A percentile compares a stretch with the other conserved stretches of the same genome.
These are phyloP conservation scores for Bombus waltoni DNA, from an alignment of 1,140 invertebrate species.

Conservation along the genomic window DNA sequence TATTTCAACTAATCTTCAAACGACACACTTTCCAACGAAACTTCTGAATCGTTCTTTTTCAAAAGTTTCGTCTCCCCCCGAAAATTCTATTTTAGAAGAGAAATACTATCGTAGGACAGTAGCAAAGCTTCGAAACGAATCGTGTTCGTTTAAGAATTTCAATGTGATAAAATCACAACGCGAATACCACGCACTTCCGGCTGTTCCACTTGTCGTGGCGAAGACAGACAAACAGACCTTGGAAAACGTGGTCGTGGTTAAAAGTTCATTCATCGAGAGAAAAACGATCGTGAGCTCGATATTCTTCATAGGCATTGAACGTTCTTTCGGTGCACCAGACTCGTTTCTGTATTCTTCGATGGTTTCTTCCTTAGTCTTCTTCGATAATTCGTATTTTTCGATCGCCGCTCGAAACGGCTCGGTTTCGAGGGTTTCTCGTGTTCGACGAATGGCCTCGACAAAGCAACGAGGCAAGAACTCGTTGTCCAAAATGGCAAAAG, in stretches of 20 bases:
- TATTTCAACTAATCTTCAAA: neutral
- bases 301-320: constrained; percentile 45
- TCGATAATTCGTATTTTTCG: neutral
- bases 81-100: neutral
- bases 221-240: neutral
- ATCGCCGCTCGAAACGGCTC: neutral
- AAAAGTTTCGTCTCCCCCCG: neutral
- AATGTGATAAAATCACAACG: neutral
- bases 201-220: neutral
- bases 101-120: neutral
- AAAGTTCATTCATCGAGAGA: neutral
- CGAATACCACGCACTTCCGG: neutral
- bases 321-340: constrained; percentile 24
- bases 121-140: neutral
- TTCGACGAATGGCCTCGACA: constrained; percentile 18
- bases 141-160: neutral
- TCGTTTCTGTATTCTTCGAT: neutral
- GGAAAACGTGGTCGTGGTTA: neutral
- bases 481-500: constrained; percentile 46
- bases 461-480: constrained; percentile 44
- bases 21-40: neutral
- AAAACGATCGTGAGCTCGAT: constrained; percentile 14
- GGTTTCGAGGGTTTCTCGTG: neutral
- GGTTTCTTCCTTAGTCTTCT: too few relatives aligned
- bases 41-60: neutral